These are phyloP conservation scores for Drepana falcataria DNA, from an alignment of 2,888 invertebrate species.

Conservation along the genomic window DNA sequence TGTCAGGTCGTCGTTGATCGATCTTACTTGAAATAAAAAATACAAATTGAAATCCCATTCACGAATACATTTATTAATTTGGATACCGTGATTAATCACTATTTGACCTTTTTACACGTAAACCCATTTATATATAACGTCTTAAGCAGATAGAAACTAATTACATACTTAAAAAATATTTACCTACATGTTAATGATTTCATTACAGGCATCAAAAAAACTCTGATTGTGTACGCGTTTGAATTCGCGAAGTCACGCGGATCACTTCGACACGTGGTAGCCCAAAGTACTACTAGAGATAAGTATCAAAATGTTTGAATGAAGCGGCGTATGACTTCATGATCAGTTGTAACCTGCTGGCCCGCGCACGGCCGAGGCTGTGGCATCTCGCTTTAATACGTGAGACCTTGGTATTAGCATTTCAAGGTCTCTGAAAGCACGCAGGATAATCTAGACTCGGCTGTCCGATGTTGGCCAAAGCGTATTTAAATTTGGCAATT, in stretches of 20 bases:
- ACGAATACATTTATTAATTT: no score
- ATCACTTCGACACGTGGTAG: neutral
- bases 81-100: no score
- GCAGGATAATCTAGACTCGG: constrained; percentile 46
- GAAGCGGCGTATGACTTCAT: constrained; percentile 30
- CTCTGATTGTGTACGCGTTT: no score
- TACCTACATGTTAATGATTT: no score
- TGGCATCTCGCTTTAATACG: constrained; percentile 24
- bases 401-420: constrained; percentile 46
- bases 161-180: no score
- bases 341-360: constrained; percentile 16
- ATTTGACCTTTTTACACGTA: no score
- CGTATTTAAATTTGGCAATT: constrained; percentile 28
- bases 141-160: no score
- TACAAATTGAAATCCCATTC: no score
- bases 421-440: constrained; percentile 60
- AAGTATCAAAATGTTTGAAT: constrained; percentile 10
- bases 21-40: no score
- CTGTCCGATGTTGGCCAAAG: constrained; percentile 13
- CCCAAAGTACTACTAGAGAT: neutral
- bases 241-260: neutral
- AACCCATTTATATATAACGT: no score
- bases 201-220: no score
- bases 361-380: constrained; percentile 17
- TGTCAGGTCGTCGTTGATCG: no score